A percentile compares a stretch with the other conserved stretches of the same genome.
Conservation (phyloP, 2,113 vertebrate species). For the Anarhynchus alexandrinus region DNA sequence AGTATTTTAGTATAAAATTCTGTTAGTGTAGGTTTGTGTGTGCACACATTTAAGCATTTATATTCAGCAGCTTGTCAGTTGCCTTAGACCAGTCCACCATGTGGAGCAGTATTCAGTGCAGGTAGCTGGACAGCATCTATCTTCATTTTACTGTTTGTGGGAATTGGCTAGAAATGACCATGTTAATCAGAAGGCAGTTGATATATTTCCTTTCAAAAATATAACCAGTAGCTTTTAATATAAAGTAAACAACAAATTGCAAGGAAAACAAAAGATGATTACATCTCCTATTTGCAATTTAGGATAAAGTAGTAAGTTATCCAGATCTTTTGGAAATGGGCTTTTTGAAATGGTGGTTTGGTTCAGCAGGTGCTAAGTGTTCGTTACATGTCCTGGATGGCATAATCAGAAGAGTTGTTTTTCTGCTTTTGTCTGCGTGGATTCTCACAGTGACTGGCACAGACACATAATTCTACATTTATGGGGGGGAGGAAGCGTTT, state of each 20-base stretch:
- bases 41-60: not conserved
- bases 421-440: not conserved
- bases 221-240: not conserved
- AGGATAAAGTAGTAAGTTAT: not conserved
- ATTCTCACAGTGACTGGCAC: not conserved
- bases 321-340: not conserved
- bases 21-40: not conserved
- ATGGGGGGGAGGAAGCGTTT: not conserved
- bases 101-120: not conserved
- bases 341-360: not conserved
- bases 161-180: not conserved
- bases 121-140: not conserved
- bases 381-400: not conserved
- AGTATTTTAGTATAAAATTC: not conserved
- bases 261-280: not conserved
- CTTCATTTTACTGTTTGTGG: not conserved
- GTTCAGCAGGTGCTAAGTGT: not conserved
- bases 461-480: not conserved
- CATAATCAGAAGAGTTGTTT: not conserved
- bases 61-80: not conserved
- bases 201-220: not conserved
- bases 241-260: not conserved
- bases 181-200: not conserved
- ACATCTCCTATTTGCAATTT: not conserved
- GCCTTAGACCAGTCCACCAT: not conserved